phyloP scores from a whole-genome alignment of 64 coral and sea anemone genomes.

The Catalaphyllia jardinei region DNA sequence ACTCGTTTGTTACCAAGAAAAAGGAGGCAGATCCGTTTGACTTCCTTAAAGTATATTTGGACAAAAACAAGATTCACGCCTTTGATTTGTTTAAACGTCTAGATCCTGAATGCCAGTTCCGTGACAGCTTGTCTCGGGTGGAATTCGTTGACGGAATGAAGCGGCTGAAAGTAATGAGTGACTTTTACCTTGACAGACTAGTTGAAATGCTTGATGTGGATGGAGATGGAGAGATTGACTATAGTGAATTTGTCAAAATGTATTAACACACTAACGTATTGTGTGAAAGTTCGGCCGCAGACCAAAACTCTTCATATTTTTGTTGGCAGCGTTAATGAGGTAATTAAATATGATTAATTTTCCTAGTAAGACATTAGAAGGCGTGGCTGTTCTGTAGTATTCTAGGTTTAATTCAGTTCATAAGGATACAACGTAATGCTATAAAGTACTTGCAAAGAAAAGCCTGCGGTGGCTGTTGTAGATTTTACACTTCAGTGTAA shows the following conservation, averaged over 20 bases:
- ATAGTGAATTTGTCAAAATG: conserved; percentile 84
- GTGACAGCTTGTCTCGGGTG: conserved; percentile 75
- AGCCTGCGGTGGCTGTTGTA: no score
- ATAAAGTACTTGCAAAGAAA: no score
- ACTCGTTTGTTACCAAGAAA: conserved; percentile 65
- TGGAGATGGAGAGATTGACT: conserved; percentile 86
- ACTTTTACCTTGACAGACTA: conserved; percentile 67
- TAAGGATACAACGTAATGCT: no score
- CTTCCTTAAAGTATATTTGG: conserved; percentile 74
- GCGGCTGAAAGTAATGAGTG: conserved; percentile 73
- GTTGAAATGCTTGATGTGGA: conserved; percentile 68
- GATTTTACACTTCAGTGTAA: no score
- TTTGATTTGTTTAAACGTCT: conserved; percentile 84
- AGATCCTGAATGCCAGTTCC: conserved; percentile 57
- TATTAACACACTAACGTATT: no score
- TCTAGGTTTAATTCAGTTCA: no score
- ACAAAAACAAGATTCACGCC: conserved; percentile 78
- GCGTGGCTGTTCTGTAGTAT: no score
- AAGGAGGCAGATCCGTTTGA: conserved; percentile 61
- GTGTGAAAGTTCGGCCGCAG: no score
- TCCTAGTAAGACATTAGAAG: no score
- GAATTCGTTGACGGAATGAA: conserved; percentile 78
- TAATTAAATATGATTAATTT: no score
- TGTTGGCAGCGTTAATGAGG: no score
- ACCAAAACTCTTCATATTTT: no score